Evolutionary conservation across 2,888 invertebrate genomes (phyloP).

Genomic region (Heliconius erato): DNA sequence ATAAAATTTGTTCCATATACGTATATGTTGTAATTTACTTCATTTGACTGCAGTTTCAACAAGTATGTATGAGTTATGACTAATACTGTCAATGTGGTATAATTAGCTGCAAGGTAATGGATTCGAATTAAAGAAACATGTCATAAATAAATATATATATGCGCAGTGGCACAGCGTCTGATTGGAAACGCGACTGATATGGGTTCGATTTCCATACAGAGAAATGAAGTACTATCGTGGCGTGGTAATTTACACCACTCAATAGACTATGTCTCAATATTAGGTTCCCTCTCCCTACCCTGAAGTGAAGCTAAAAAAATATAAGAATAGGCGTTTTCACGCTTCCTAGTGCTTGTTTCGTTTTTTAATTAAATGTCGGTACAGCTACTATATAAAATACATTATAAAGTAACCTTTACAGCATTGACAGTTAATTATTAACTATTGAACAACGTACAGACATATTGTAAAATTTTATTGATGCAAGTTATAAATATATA

Average conservation of each 20-base stretch:
- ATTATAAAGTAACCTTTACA: not conserved
- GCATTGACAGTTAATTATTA: conserved; percentile 2
- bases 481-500: not conserved
- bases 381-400: not conserved
- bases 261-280: not conserved
- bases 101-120: not conserved
- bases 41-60: not conserved
- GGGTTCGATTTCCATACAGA: not conserved
- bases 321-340: too few relatives aligned
- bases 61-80: not conserved
- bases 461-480: not conserved
- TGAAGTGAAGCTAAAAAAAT: too few relatives aligned
- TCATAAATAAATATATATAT: not conserved
- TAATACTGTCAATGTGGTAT: not conserved
- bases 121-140: not conserved
- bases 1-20: not conserved
- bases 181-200: not conserved
- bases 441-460: not conserved
- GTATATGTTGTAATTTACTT: not conserved
- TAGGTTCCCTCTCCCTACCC: not conserved
- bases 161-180: not conserved
- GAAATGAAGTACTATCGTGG: not conserved
- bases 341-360: too few relatives aligned
- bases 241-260: not conserved
- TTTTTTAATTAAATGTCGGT: not conserved